phyloP scores from a whole-genome alignment of 2,113 vertebrate species.

The Myiopsitta monachus region DNA sequence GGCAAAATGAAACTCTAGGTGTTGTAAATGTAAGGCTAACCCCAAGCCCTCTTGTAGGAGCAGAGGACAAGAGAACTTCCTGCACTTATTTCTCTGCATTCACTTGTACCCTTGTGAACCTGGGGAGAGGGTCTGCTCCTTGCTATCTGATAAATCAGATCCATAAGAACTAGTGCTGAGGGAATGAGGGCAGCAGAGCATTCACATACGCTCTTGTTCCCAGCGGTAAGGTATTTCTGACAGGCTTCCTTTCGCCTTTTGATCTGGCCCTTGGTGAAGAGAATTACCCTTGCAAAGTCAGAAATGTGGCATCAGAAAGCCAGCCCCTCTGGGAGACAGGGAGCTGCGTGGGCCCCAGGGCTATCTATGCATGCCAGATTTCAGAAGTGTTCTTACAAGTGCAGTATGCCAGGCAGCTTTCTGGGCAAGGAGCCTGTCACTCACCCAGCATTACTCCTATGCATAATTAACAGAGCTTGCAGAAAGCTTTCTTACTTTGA shows the following conservation, averaged over 20 bases:
- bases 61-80: neutral
- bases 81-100: neutral
- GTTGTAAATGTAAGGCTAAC: neutral
- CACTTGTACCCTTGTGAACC: neutral
- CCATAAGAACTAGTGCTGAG: neutral
- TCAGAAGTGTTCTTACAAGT: neutral
- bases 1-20: neutral
- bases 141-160: neutral
- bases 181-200: neutral
- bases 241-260: neutral
- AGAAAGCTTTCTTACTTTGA: neutral
- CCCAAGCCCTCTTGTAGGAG: neutral
- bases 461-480: neutral
- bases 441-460: neutral
- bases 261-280: neutral
- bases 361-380: neutral
- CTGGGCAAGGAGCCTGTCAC: neutral
- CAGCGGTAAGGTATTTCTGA: neutral
- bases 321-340: neutral
- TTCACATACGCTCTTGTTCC: neutral
- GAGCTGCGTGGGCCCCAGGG: neutral
- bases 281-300: neutral
- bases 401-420: neutral
- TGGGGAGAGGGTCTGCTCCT: neutral
- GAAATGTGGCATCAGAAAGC: neutral